A percentile compares a stretch with the other conserved stretches of the same genome.
Evolutionary conservation across 2,888 invertebrate genomes (phyloP).

Genomic region (Drosophila diplacantha): DNA sequence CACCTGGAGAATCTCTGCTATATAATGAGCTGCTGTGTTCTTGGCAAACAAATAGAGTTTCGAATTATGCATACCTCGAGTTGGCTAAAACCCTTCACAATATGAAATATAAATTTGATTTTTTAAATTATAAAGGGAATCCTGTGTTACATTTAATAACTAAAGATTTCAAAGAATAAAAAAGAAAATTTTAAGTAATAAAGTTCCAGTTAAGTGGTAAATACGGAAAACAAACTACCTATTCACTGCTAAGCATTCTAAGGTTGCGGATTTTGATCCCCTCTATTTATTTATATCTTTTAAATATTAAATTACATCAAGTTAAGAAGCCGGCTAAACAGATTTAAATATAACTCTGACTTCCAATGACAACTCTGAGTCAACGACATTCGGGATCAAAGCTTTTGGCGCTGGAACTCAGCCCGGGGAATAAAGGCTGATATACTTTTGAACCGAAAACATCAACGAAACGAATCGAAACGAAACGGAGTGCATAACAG

Average conservation of each 20-base stretch:
- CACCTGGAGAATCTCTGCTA: background rate
- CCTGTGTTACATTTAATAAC: background rate
- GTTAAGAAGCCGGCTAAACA: background rate
- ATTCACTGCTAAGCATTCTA: background rate
- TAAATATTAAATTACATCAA: background rate
- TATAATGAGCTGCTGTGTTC: background rate
- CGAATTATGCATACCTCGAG: no score
- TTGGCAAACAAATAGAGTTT: background rate
- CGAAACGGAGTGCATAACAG: slow-evolving; percentile 36
- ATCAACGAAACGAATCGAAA: slow-evolving; percentile 10
- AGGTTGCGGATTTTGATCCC: background rate
- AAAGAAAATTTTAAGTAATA: no score
- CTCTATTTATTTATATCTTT: background rate
- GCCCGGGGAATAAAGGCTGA: slow-evolving; percentile 8
- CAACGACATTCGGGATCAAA: slow-evolving; percentile 29
- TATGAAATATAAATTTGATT: no score
- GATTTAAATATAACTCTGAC: background rate
- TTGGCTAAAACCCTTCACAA: background rate
- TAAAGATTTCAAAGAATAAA: fast-evolving
- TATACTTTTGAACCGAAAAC: slow-evolving; percentile 16
- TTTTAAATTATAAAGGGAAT: background rate
- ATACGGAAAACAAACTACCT: background rate
- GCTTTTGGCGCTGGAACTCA: slow-evolving; percentile 10
- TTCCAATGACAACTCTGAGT: slow-evolving; percentile 19
- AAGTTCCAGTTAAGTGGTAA: background rate